Evolutionary conservation across 2,113 vertebrate species (phyloP).

Genomic region (Plotosus lineatus): DNA sequence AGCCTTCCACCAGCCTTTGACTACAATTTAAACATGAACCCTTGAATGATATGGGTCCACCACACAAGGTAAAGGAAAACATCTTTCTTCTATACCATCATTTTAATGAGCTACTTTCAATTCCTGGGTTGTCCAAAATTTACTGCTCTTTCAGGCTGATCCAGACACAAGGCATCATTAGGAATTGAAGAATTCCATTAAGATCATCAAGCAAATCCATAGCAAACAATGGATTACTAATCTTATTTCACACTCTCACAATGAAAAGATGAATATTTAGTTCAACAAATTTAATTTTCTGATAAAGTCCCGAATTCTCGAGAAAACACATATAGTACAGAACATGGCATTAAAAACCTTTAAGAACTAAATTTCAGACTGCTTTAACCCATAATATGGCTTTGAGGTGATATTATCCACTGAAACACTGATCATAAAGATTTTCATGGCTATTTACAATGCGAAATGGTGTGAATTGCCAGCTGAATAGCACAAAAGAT

Average conservation of each 20-base stretch:
- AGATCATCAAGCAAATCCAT: background rate
- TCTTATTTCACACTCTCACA: background rate
- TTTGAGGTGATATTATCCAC: constrained; percentile 61
- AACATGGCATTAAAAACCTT: too few species aligned
- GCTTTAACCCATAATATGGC: constrained; percentile 41
- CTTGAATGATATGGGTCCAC: constrained; percentile 12
- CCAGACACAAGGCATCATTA: background rate
- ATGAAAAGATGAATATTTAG: background rate
- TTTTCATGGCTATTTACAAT: constrained; percentile 49
- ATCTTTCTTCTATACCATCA: constrained; percentile 17
- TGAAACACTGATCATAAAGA: constrained; percentile 63
- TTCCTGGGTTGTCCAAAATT: constrained; percentile 36
- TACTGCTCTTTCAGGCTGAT: background rate
- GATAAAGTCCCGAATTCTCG: background rate
- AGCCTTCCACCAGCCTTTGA: constrained; percentile 16
- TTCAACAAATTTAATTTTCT: background rate
- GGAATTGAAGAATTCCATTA: background rate
- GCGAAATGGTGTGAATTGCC: constrained; percentile 57
- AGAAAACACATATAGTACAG: background rate
- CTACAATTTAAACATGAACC: constrained; percentile 21
- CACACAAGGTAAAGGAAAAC: constrained; percentile 30
- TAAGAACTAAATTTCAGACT: background rate
- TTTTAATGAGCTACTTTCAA: constrained; percentile 16
- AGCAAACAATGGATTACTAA: background rate
- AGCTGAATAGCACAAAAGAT: constrained; percentile 57